phyloP scores from a whole-genome alignment of 2,797 vertebrate genomes.

The Octomys mimax region DNA sequence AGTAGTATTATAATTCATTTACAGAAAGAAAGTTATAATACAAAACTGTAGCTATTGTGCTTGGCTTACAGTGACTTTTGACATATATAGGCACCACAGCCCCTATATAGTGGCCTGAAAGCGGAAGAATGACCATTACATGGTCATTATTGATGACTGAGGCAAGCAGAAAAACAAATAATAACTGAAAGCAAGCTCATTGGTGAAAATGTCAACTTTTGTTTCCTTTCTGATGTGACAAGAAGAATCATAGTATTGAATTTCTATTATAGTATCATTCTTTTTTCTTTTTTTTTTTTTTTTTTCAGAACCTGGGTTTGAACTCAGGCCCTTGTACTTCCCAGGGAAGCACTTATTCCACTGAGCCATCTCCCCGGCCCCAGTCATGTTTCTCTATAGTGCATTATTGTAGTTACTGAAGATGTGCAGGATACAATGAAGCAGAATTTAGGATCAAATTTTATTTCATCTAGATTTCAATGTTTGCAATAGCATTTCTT shows the following conservation, averaged over 20 bases:
- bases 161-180: not conserved
- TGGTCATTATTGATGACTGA: not conserved
- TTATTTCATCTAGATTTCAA: not conserved
- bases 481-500: not conserved
- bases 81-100: not conserved
- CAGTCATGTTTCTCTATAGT: not conserved
- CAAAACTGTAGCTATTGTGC: not conserved
- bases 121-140: not conserved
- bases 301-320: too few relatives aligned
- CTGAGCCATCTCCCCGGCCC: too few relatives aligned
- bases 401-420: not conserved
- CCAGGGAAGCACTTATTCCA: too few relatives aligned
- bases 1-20: not conserved
- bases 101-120: not conserved
- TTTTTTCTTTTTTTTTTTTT: too few relatives aligned
- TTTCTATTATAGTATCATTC: not conserved
- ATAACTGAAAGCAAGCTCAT: not conserved
- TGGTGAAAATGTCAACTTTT: not conserved
- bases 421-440: not conserved
- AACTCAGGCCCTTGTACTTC: too few relatives aligned
- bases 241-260: not conserved
- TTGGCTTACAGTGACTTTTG: not conserved
- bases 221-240: not conserved
- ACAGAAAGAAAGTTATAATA: not conserved
- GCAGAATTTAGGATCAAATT: not conserved